phyloP scores from a whole-genome alignment of 2,113 vertebrate species.

The Tragelaphus buxtoni region DNA sequence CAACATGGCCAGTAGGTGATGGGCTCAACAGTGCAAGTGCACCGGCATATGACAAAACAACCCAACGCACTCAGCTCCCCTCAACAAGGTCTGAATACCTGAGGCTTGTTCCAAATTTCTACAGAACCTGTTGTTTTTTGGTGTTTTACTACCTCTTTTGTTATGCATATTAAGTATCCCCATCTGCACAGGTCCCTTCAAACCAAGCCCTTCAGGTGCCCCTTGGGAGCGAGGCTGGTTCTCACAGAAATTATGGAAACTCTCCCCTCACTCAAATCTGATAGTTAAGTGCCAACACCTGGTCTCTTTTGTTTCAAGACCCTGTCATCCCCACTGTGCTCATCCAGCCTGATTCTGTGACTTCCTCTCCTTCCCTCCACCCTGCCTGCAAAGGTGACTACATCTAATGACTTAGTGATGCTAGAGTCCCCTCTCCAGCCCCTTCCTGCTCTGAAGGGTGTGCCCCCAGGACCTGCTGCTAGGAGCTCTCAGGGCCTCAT shows the following conservation, averaged over 20 bases:
- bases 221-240: fast-evolving
- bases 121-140: neutral
- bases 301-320: neutral
- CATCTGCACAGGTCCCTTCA: neutral
- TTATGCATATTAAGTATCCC: neutral
- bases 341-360: neutral
- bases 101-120: neutral
- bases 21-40: neutral
- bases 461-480: neutral
- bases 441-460: neutral
- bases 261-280: neutral
- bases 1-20: neutral
- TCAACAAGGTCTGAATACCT: neutral
- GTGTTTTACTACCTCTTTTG: neutral
- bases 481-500: neutral
- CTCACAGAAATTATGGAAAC: neutral
- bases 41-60: neutral
- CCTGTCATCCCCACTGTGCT: neutral
- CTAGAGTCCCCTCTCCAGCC: neutral
- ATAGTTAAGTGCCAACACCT: neutral
- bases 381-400: neutral
- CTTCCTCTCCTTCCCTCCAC: neutral
- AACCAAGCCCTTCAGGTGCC: neutral
- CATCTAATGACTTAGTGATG: neutral
- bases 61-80: neutral